Conservation (phyloP, 2,888 invertebrate species). For the Eristalis pertinax region DNA sequence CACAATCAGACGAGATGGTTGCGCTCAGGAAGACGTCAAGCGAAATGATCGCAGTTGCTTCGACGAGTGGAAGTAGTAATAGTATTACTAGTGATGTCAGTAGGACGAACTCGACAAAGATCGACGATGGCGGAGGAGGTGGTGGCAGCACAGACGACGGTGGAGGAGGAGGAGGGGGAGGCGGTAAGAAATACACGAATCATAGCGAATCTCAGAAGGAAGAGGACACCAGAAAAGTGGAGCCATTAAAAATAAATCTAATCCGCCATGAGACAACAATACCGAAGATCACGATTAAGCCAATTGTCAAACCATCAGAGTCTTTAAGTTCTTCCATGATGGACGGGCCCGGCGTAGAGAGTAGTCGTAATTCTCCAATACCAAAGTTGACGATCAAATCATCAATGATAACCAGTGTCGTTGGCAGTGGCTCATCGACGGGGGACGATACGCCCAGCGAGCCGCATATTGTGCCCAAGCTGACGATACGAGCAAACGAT, state of each 20-base stretch:
- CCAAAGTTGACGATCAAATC: slow-evolving; percentile 76
- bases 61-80: slow-evolving; percentile 60
- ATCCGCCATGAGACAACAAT: slow-evolving; percentile 73
- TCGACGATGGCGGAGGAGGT: slow-evolving; percentile 69
- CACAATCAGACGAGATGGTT: slow-evolving; percentile 70
- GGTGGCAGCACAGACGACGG: slow-evolving; percentile 57
- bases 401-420: slow-evolving; percentile 47
- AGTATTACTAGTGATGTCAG: slow-evolving; percentile 72
- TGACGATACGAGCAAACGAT: slow-evolving; percentile 78
- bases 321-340: slow-evolving; percentile 77
- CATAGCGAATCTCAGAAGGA: slow-evolving; percentile 74
- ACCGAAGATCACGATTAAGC: slow-evolving; percentile 79
- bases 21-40: slow-evolving; percentile 51
- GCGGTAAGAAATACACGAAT: slow-evolving; percentile 52
- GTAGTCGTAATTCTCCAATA: slow-evolving; percentile 69
- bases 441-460: slow-evolving; percentile 70
- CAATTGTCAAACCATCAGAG: slow-evolving; percentile 76
- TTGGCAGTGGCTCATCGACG: slow-evolving; percentile 23
- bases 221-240: slow-evolving; percentile 78
- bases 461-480: slow-evolving; percentile 80
- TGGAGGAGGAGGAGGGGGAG: slow-evolving; percentile 18
- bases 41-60: slow-evolving; percentile 56
- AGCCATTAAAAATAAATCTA: slow-evolving; percentile 81
- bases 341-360: slow-evolving; percentile 74
- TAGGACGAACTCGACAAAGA: slow-evolving; percentile 63